Percentiles rank a stretch among this genome's conserved stretches.
Evolutionary conservation across 2,113 vertebrate species (phyloP).

Genomic region (Rhodinocichla rosea): DNA sequence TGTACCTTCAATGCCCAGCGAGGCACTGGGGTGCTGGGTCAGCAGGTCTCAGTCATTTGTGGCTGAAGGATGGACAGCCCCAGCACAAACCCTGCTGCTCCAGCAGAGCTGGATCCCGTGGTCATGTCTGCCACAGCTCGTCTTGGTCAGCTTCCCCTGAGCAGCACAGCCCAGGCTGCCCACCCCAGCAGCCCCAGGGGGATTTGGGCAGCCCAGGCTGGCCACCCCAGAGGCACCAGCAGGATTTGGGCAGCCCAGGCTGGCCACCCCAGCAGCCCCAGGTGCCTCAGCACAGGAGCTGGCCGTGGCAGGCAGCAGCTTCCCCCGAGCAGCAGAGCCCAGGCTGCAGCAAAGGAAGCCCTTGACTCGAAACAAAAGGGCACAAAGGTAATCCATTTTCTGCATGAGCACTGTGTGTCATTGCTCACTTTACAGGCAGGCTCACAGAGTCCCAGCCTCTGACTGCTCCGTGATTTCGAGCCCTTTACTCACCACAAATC

Average conservation of each 20-base stretch:
- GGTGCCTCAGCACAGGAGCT: not conserved
- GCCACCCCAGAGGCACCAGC: not conserved
- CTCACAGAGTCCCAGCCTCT: not conserved
- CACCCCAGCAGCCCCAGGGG: not conserved
- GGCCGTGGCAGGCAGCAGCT: not conserved
- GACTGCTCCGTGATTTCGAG: not conserved
- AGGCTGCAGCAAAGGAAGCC: not conserved
- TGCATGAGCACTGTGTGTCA: fast-evolving
- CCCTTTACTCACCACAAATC: not conserved
- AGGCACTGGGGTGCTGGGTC: fast-evolving
- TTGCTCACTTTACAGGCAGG: not conserved
- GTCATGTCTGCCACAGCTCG: fast-evolving
- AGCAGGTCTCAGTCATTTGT: not conserved
- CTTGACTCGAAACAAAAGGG: not conserved
- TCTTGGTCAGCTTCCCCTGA: no score
- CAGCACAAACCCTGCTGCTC: not conserved
- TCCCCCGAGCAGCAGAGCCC: not conserved
- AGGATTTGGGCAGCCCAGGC: not conserved
- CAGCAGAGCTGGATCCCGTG: not conserved
- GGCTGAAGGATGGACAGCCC: not conserved
- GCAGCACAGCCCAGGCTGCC: no score
- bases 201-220: no score
- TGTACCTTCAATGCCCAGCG: fast-evolving
- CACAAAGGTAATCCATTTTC: not conserved
- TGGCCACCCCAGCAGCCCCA: not conserved